Evolutionary conservation across 2,888 invertebrate species (phyloP).

Genomic region (Meteorus cinctellus): DNA sequence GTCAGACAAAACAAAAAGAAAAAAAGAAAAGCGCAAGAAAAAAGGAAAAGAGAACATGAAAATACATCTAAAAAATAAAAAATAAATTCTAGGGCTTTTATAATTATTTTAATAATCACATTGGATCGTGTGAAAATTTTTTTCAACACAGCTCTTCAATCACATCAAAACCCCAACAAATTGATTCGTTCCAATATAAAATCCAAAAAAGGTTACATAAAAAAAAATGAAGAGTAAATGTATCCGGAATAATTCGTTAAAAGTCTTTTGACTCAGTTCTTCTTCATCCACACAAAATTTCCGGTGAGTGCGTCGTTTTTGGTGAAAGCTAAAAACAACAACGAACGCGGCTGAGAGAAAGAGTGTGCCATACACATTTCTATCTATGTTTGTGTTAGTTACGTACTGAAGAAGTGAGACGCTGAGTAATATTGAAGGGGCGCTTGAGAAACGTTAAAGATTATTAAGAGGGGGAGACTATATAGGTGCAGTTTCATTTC

Average conservation of each 20-base stretch:
- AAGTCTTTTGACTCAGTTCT: background rate
- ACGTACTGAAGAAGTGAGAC: constrained; percentile 40
- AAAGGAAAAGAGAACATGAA: background rate
- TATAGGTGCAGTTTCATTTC: constrained; percentile 70
- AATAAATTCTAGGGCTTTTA: too few relatives aligned
- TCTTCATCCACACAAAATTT: background rate
- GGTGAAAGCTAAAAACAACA: constrained; percentile 59
- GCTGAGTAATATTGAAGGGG: constrained; percentile 26
- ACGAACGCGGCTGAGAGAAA: constrained; percentile 23
- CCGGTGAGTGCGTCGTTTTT: constrained; percentile 56
- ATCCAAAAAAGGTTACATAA: too few relatives aligned
- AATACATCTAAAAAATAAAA: background rate
- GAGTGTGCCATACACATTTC: constrained; percentile 23
- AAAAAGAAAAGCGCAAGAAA: too few relatives aligned
- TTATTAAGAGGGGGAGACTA: constrained; percentile 68
- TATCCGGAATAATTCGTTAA: background rate
- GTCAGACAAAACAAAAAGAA: too few relatives aligned
- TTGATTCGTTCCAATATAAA: too few relatives aligned
- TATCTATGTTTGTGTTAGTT: background rate
- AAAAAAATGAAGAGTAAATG: background rate
- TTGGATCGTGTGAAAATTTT: too few relatives aligned
- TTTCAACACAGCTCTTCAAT: too few relatives aligned
- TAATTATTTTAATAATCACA: too few relatives aligned
- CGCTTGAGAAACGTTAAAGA: constrained; percentile 20
- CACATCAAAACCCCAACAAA: too few relatives aligned